Percentiles rank a stretch among this genome's conserved stretches.
Evolutionary conservation across 37 sponge, comb jelly and placozoan species (phyloP).

Genomic region (Aplysina aerophoba): DNA sequence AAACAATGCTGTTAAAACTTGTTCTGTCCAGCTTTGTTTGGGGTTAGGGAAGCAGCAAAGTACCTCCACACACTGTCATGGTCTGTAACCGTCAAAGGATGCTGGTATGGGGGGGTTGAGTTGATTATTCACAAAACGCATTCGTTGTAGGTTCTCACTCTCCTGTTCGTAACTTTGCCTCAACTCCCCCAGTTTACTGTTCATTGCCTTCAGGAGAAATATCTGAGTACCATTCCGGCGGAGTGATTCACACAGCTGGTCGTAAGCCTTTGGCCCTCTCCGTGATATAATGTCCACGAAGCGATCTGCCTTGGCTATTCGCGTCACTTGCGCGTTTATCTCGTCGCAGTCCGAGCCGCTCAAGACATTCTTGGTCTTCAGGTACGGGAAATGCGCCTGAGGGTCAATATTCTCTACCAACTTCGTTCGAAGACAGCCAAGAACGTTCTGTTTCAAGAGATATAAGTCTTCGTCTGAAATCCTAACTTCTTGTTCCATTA

Average conservation of each 20-base stretch:
- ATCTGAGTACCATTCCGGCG: conserved; percentile 58
- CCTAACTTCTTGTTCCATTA: neutral
- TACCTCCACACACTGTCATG: no score
- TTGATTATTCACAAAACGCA: no score
- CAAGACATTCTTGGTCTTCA: conserved; percentile 55
- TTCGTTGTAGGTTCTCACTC: neutral
- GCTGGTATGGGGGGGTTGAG: no score
- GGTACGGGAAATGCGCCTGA: conserved; percentile 32
- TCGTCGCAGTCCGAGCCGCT: conserved; percentile 62
- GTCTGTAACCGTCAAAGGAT: no score
- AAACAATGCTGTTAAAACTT: no score
- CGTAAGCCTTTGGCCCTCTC: conserved; percentile 59
- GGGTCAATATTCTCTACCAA: conserved; percentile 67
- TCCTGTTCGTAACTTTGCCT: neutral
- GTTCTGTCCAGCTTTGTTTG: no score
- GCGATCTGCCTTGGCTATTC: conserved; percentile 42
- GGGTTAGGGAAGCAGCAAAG: no score
- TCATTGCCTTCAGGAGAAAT: conserved; percentile 56
- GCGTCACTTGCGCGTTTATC: conserved; percentile 41
- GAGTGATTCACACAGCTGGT: conserved; percentile 58
- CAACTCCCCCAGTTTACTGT: conserved; percentile 40
- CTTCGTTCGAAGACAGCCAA: conserved; percentile 23
- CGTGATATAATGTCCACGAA: conserved; percentile 59
- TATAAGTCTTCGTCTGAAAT: conserved; percentile 51
- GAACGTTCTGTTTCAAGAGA: conserved; percentile 39